phyloP scores from a whole-genome alignment of 2,113 vertebrate genomes.

The Corydoras maculifer region DNA sequence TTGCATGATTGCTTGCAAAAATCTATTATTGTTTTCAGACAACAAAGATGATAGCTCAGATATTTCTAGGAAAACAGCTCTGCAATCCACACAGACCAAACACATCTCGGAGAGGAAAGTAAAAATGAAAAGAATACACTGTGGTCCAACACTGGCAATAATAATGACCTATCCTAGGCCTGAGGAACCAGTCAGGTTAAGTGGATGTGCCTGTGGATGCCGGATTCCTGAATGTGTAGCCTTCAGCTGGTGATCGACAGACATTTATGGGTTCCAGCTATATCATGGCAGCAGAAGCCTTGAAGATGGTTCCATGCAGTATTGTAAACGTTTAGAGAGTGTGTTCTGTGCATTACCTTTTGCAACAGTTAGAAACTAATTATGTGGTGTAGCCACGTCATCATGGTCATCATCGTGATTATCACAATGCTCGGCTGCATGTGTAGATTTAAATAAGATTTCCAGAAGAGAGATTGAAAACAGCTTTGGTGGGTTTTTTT shows the following conservation, averaged over 20 bases:
- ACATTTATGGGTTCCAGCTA: not conserved
- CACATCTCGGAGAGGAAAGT: slow-evolving; percentile 15
- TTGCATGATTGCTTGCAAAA: slow-evolving; percentile 66
- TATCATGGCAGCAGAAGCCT: slow-evolving; percentile 12
- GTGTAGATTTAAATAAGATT: slow-evolving; percentile 25
- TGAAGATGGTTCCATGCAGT: slow-evolving; percentile 6
- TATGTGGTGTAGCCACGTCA: not conserved
- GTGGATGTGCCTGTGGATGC: slow-evolving; percentile 29
- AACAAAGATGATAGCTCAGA: slow-evolving; percentile 23
- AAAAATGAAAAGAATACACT: slow-evolving; percentile 30
- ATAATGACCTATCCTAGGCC: slow-evolving; percentile 44
- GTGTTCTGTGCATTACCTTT: slow-evolving; percentile 17
- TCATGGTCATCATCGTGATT: not conserved
- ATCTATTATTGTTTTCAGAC: slow-evolving; percentile 56
- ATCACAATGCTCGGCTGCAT: slow-evolving; percentile 19
- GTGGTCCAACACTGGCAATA: slow-evolving; percentile 47
- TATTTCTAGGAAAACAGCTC: slow-evolving; percentile 64
- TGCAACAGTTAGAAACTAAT: not conserved
- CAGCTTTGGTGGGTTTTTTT: not conserved
- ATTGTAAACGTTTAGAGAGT: slow-evolving; percentile 7
- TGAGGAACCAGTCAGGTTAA: slow-evolving; percentile 27
- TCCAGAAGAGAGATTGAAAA: slow-evolving; percentile 19
- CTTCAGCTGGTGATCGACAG: slow-evolving; percentile 9
- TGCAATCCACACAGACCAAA: slow-evolving; percentile 59
- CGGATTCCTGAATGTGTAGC: slow-evolving; percentile 33